Conservation (phyloP, 2,797 vertebrate genomes). For the Falco cherrug region DNA sequence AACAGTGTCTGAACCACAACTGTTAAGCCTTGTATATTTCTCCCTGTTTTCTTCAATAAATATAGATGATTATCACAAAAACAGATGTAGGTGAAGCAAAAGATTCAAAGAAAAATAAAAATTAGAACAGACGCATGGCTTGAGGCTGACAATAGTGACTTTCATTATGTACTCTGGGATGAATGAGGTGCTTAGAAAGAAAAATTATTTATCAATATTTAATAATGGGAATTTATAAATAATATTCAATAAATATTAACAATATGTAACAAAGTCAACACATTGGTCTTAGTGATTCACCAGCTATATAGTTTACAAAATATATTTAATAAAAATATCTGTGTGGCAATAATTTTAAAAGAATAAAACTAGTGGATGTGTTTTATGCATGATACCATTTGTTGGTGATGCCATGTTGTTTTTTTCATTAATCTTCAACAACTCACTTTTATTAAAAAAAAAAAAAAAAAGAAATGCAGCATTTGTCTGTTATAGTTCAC, state of each 20-base stretch:
- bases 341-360: background rate
- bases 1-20: background rate
- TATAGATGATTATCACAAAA: background rate
- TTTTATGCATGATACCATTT: background rate
- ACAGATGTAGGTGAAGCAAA: background rate
- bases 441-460: background rate
- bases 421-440: background rate
- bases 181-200: background rate
- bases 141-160: background rate
- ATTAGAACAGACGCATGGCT: background rate
- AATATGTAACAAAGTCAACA: background rate
- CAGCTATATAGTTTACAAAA: background rate
- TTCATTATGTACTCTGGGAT: background rate
- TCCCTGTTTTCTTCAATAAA: background rate
- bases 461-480: background rate
- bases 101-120: background rate
- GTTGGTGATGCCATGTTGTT: rapidly evolving
- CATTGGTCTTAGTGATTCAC: background rate
- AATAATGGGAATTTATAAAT: background rate
- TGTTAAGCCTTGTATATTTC: background rate
- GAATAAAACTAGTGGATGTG: rapidly evolving
- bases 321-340: background rate
- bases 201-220: background rate
- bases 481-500: background rate
- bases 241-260: background rate